Evolutionary conservation across 2,797 vertebrate species (phyloP).

Genomic region (Todus mexicanus): DNA sequence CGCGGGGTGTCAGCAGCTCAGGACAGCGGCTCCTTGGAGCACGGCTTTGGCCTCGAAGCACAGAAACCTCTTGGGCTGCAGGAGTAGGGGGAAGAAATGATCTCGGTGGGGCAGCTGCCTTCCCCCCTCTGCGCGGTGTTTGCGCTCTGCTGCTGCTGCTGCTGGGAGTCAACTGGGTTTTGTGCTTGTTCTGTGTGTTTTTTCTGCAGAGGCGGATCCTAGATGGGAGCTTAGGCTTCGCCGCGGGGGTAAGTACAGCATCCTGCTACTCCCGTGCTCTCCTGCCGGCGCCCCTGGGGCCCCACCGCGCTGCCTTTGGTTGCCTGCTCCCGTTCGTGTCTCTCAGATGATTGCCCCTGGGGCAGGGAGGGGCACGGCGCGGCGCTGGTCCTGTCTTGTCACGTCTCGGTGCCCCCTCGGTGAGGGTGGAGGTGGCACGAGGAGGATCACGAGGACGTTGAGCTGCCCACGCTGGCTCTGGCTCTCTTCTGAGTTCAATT

Average conservation of each 20-base stretch:
- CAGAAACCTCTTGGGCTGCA: neutral
- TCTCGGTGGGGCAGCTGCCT: neutral
- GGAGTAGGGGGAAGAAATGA: neutral
- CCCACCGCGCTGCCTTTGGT: rapidly evolving
- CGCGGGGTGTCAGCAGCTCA: no score
- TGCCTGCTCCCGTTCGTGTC: rapidly evolving
- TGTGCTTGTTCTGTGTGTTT: neutral
- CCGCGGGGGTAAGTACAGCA: conserved; percentile 85
- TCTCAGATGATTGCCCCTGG: neutral
- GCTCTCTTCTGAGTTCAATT: neutral
- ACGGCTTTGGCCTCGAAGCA: no score
- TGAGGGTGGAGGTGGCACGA: neutral
- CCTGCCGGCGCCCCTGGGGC: neutral
- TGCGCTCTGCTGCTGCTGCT: neutral
- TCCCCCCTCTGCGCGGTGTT: rapidly evolving
- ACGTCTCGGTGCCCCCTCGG: no score
- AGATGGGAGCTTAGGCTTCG: conserved; percentile 95
- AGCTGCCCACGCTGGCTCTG: neutral
- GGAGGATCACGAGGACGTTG: rapidly evolving
- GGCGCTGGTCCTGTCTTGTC: no score
- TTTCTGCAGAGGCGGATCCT: conserved; percentile 85
- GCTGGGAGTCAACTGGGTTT: rapidly evolving
- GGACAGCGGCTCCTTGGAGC: no score
- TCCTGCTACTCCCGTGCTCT: neutral
- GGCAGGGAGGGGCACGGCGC: neutral